These are phyloP conservation scores for Drosophila sturtevanti DNA, from an alignment of 1,140 invertebrate genomes.

Conservation along the genomic window DNA sequence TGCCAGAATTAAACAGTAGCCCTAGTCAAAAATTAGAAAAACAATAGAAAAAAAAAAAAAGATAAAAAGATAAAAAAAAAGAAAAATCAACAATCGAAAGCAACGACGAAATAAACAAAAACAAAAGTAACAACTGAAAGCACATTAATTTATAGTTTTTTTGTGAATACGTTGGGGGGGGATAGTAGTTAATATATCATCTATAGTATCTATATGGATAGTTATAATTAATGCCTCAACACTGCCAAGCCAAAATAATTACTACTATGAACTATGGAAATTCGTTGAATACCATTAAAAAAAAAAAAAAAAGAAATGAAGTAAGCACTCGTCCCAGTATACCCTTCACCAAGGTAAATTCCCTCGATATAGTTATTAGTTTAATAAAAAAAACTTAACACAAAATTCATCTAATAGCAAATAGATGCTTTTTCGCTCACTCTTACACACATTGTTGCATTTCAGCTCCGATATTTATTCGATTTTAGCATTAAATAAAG, in stretches of 20 bases:
- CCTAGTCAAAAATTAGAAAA: conserved; percentile 46
- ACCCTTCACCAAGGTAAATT: too few relatives aligned
- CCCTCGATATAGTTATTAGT: too few relatives aligned
- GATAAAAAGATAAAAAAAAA: conserved; percentile 11
- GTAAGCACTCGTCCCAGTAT: too few relatives aligned
- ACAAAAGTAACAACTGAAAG: conserved; percentile 30
- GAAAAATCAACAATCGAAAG: conserved; percentile 25
- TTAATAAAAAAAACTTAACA: too few relatives aligned
- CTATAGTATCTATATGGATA: background rate
- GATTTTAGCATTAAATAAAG: too few relatives aligned
- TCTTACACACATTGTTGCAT: too few relatives aligned
- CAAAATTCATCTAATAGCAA: too few relatives aligned
- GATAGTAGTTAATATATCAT: conserved; percentile 21
- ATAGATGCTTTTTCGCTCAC: too few relatives aligned
- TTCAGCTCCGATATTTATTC: too few relatives aligned
- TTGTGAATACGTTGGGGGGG: background rate
- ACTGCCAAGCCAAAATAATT: conserved; percentile 43
- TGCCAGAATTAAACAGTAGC: conserved; percentile 69
- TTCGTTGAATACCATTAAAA: conserved; percentile 10
- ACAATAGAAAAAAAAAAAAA: conserved; percentile 13
- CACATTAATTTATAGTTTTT: conserved; percentile 16
- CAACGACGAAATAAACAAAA: conserved; percentile 11
- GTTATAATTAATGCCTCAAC: conserved; percentile 50
- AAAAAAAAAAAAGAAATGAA: background rate
- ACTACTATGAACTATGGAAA: conserved; percentile 50